phyloP scores from a whole-genome alignment of 2,888 invertebrate genomes.

The Eilema sororculum region DNA sequence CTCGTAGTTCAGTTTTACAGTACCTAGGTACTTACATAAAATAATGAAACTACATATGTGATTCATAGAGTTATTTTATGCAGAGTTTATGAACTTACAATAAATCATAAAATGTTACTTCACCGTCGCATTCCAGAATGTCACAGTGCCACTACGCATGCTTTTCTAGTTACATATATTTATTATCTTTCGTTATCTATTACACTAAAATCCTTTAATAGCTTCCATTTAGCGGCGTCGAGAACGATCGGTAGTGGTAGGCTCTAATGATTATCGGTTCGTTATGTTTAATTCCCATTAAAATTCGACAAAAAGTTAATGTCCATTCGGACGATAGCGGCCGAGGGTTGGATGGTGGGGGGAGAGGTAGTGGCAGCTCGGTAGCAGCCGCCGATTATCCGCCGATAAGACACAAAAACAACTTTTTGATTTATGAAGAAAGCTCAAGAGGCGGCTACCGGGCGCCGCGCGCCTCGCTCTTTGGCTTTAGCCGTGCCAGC shows the following conservation, averaged over 20 bases:
- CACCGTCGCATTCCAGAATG: conserved; percentile 37
- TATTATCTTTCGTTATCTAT: conserved; percentile 64
- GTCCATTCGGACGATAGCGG: conserved; percentile 64
- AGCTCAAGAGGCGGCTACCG: conserved; percentile 80
- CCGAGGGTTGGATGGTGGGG: conserved; percentile 42
- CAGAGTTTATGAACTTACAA: neutral
- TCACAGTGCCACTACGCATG: conserved; percentile 17
- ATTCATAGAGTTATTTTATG: neutral
- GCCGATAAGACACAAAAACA: conserved; percentile 84
- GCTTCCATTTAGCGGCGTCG: conserved; percentile 66
- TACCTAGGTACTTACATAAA: neutral
- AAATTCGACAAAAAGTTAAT: conserved; percentile 76
- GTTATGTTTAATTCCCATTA: conserved; percentile 74
- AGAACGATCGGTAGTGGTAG: conserved; percentile 59
- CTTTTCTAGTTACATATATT: conserved; percentile 29
- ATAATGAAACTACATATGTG: neutral
- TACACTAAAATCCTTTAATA: conserved; percentile 71
- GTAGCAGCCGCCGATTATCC: conserved; percentile 84
- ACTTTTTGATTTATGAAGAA: conserved; percentile 86
- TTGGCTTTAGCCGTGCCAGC: conserved; percentile 51
- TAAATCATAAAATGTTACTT: neutral
- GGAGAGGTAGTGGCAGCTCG: conserved; percentile 62
- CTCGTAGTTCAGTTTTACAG: neutral
- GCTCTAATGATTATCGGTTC: conserved; percentile 68
- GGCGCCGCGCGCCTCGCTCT: conserved; percentile 65